These are phyloP conservation scores for Chauna torquata DNA, from an alignment of 2,113 vertebrate species.

Conservation along the genomic window DNA sequence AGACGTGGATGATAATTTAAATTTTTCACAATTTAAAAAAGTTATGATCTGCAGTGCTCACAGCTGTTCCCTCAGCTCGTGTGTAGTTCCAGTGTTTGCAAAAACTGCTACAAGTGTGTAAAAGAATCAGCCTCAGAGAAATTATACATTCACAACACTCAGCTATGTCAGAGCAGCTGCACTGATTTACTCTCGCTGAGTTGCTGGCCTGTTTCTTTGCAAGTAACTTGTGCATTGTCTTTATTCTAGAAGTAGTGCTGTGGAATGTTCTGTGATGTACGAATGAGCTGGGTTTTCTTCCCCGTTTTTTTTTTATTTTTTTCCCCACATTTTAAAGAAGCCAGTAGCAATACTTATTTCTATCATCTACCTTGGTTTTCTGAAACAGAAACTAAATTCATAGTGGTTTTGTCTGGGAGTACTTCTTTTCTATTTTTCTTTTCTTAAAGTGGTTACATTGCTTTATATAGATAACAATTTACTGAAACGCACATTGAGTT, in stretches of 20 bases:
- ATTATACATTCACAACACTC: not conserved
- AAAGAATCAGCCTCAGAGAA: not conserved
- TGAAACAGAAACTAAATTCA: not conserved
- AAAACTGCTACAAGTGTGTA: not conserved
- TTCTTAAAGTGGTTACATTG: not conserved
- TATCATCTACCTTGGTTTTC: not conserved
- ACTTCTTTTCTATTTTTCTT: not conserved
- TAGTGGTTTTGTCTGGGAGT: not conserved
- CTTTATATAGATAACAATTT: not conserved
- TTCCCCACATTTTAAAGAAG: not conserved
- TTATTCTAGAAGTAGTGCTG: not conserved
- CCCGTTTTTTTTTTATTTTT: fast-evolving
- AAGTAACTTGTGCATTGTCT: not conserved
- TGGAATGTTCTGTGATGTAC: not conserved
- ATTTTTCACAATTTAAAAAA: not conserved
- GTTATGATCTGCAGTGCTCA: not conserved
- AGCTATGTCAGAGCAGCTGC: not conserved
- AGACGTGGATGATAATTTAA: not conserved
- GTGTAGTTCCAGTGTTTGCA: not conserved
- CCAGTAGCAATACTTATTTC: not conserved
- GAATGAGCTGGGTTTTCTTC: not conserved
- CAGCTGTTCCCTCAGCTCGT: not conserved
- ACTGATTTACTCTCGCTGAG: not conserved
- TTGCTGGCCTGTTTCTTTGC: not conserved
- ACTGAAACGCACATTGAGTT: not conserved